These are phyloP conservation scores for Schrankia costaestrigalis DNA, from an alignment of 2,888 invertebrate species.

Conservation along the genomic window DNA sequence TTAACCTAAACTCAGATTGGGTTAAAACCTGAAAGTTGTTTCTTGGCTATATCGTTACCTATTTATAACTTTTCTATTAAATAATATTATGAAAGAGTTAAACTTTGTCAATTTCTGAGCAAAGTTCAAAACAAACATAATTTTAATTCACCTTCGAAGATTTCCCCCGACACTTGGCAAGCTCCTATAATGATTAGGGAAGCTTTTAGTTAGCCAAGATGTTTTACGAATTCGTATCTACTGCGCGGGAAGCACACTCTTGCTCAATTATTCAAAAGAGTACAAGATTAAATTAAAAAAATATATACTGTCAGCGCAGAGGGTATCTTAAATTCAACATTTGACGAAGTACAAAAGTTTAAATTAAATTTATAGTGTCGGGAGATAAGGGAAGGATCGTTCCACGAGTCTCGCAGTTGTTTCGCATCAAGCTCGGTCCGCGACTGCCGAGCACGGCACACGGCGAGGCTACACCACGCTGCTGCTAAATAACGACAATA, in stretches of 20 bases:
- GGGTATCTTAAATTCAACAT: conserved; percentile 40
- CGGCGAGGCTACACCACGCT: conserved; percentile 9
- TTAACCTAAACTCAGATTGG: conserved; percentile 9
- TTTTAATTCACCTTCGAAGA: conserved; percentile 42
- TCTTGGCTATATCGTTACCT: conserved; percentile 7
- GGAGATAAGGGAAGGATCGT: conserved; percentile 42
- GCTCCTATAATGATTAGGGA: conserved; percentile 48
- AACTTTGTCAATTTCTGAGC: conserved; percentile 17
- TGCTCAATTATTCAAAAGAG: conserved; percentile 41
- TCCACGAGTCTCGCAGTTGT: conserved; percentile 2
- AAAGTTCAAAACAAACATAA: conserved; percentile 32
- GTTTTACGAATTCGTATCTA: conserved; percentile 33
- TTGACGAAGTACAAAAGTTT: conserved; percentile 66
- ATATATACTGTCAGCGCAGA: conserved; percentile 43
- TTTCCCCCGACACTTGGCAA: conserved; percentile 58
- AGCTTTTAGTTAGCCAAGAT: conserved; percentile 41
- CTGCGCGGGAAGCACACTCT: conserved; percentile 29
- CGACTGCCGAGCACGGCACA: conserved; percentile 1
- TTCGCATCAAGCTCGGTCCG: neutral
- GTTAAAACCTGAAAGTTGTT: conserved; percentile 8
- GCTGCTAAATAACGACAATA: conserved; percentile 60
- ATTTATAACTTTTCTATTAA: conserved; percentile 21
- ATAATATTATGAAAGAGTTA: conserved; percentile 21
- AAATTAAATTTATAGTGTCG: conserved; percentile 62
- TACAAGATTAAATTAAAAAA: conserved; percentile 57